Evolutionary conservation across 1,140 invertebrate species (phyloP).

Genomic region (Drosophila parabipectinata): DNA sequence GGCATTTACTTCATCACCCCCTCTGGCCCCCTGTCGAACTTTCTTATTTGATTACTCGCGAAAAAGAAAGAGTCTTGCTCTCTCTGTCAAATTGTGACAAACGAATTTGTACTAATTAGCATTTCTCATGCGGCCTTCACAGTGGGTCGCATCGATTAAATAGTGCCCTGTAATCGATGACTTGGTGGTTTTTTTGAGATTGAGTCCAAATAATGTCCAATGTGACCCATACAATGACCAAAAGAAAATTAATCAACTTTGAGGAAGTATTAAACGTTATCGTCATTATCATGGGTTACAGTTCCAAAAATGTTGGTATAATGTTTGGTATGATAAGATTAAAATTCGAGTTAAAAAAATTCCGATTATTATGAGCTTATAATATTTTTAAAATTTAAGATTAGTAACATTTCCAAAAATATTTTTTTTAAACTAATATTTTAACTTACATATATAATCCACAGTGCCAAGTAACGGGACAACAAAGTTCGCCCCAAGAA

Average conservation of each 20-base stretch:
- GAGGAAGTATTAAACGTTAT: background rate
- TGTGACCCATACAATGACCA: background rate
- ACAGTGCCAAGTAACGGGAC: constrained; percentile 34
- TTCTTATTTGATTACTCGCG: constrained; percentile 61
- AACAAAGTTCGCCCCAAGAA: constrained; percentile 43
- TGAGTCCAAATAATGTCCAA: too few species aligned
- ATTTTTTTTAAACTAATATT: background rate
- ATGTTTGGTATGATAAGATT: background rate
- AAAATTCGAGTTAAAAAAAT: background rate
- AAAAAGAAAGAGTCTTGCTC: constrained; percentile 33
- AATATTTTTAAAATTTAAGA: background rate
- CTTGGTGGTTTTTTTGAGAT: constrained; percentile 4
- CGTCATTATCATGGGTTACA: constrained; percentile 8
- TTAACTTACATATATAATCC: constrained; percentile 9
- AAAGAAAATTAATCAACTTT: constrained; percentile 8
- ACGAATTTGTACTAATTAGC: constrained; percentile 68
- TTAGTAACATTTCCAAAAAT: background rate
- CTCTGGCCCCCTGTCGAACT: constrained; percentile 36
- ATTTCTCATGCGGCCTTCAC: constrained; percentile 57
- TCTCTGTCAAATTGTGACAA: constrained; percentile 58
- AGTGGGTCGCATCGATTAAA: constrained; percentile 42
- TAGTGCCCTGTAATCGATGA: constrained; percentile 27
- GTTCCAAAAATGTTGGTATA: background rate
- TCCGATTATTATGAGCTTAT: too few species aligned
- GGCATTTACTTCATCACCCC: constrained; percentile 18